phyloP scores from a whole-genome alignment of 2,797 vertebrate genomes.

The Betta splendens region DNA sequence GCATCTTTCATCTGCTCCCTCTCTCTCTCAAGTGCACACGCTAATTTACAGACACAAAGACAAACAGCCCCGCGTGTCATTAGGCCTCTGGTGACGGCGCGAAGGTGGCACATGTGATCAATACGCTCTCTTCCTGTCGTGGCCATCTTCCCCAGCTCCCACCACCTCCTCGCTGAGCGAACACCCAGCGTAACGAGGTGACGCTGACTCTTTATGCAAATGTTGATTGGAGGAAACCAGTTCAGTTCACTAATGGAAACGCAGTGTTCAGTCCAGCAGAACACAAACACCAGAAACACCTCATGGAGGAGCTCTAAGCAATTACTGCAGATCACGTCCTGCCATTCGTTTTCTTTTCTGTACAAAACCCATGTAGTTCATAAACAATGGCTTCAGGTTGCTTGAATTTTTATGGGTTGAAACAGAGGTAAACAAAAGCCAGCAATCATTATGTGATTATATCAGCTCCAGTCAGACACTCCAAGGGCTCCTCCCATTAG shows the following conservation, averaged over 20 bases:
- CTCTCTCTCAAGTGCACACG: slow-evolving; percentile 30
- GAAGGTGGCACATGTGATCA: slow-evolving; percentile 43
- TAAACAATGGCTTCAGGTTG: neutral
- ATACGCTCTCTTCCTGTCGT: slow-evolving; percentile 44
- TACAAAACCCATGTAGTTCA: neutral
- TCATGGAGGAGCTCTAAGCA: neutral
- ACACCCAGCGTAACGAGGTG: slow-evolving; percentile 1
- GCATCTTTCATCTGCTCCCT: slow-evolving; percentile 25
- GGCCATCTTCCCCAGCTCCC: slow-evolving; percentile 7
- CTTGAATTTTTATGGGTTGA: too few relatives aligned
- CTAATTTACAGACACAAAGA: slow-evolving; percentile 39
- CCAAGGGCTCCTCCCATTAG: too few relatives aligned
- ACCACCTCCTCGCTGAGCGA: slow-evolving; percentile 13
- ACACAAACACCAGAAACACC: slow-evolving; percentile 1
- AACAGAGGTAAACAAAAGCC: too few relatives aligned
- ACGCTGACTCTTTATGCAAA: slow-evolving; percentile 39
- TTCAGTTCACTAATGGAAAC: slow-evolving; percentile 7
- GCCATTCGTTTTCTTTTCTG: neutral
- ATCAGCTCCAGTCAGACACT: neutral
- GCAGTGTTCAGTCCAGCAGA: slow-evolving; percentile 16
- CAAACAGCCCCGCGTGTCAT: slow-evolving; percentile 49
- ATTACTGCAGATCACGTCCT: neutral
- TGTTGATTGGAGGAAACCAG: neutral
- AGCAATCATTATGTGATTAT: neutral
- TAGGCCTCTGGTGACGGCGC: slow-evolving; percentile 45